Conservation (phyloP, 2,797 vertebrate species). For the Urosaurus nigricauda region DNA sequence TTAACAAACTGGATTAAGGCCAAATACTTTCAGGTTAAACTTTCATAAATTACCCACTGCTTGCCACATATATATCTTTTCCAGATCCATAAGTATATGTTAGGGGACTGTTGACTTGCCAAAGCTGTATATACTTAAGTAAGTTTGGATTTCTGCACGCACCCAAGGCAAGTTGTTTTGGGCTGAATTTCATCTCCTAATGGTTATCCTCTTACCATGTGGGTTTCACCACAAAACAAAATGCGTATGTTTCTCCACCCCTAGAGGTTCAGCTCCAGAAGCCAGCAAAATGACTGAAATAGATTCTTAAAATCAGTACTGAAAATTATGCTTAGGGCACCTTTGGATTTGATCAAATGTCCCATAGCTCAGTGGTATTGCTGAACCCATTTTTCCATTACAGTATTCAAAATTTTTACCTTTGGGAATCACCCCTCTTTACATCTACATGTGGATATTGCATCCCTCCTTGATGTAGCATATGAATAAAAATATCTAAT, state of each 20-base stretch:
- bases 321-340: background rate
- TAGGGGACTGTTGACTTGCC: background rate
- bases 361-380: background rate
- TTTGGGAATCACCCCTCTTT: too few species aligned
- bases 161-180: conserved; percentile 17
- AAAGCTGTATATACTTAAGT: conserved; percentile 19
- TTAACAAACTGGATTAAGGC: too few species aligned
- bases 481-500: background rate
- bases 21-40: background rate
- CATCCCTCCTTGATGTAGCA: too few species aligned
- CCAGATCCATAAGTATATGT: background rate
- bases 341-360: background rate
- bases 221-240: conserved; percentile 26
- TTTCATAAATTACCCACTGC: background rate
- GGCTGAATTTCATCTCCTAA: conserved; percentile 23
- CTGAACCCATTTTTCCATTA: too few species aligned
- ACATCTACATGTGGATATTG: too few species aligned
- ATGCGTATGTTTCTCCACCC: conserved; percentile 36
- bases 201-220: background rate
- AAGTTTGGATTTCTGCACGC: conserved; percentile 16
- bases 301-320: background rate
- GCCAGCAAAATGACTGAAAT: conserved; percentile 29
- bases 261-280: background rate
- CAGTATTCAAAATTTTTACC: too few species aligned
- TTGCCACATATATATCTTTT: background rate